These are phyloP conservation scores for Drepana arcuata DNA, from an alignment of 1,140 invertebrate genomes.

Conservation along the genomic window DNA sequence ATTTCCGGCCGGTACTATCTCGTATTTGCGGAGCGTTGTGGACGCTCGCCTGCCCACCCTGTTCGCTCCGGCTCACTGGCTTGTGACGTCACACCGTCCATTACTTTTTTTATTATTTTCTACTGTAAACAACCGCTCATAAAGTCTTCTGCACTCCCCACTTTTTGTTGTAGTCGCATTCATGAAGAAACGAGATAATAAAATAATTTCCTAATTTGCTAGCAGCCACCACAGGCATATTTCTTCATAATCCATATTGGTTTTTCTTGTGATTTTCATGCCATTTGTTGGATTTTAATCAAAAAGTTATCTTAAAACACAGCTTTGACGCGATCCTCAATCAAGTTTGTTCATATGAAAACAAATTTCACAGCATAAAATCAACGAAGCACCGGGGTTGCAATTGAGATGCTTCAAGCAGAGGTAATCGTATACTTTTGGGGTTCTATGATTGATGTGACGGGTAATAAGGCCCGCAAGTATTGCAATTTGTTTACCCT, in stretches of 20 bases:
- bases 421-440: slow-evolving; percentile 41
- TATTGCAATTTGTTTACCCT: slow-evolving; percentile 69
- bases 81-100: slow-evolving; percentile 59
- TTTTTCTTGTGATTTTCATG: no score
- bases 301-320: no score
- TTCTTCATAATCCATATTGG: no score
- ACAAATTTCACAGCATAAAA: no score
- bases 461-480: slow-evolving; percentile 61
- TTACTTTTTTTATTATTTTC: slow-evolving; percentile 62
- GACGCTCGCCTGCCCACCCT: slow-evolving; percentile 15
- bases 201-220: slow-evolving; percentile 10
- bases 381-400: no score
- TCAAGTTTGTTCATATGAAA: no score
- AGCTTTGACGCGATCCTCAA: no score
- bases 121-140: slow-evolving; percentile 56
- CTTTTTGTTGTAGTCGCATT: slow-evolving; percentile 10
- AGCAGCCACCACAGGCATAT: no score
- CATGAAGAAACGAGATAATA: slow-evolving; percentile 12
- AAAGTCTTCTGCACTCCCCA: slow-evolving; percentile 36
- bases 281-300: no score
- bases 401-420: slow-evolving; percentile 25
- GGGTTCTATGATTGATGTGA: slow-evolving; percentile 66
- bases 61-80: slow-evolving; percentile 49
- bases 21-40: slow-evolving; percentile 59
- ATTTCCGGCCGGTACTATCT: slow-evolving; percentile 63